A percentile compares a stretch with the other conserved stretches of the same genome.
phyloP scores from a whole-genome alignment of 2,797 vertebrate species.

The Bradypodion ventrale region DNA sequence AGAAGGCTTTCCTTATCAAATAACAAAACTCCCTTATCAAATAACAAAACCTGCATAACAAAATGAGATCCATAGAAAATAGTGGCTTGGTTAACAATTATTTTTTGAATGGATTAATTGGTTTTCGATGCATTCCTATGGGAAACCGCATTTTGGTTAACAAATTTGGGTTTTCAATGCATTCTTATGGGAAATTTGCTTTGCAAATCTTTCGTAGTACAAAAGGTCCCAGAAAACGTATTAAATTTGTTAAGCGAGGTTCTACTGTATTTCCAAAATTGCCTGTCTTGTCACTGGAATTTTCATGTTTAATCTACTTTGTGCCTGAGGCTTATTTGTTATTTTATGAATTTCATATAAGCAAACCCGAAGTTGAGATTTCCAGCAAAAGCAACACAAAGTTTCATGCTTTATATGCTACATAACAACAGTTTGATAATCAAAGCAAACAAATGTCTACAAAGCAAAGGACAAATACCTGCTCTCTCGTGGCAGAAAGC shows the following conservation, averaged over 20 bases:
- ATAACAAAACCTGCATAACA: too few relatives aligned
- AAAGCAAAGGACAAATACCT: neutral
- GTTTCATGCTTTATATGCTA: neutral
- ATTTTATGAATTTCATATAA: neutral
- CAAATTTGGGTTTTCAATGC: too few relatives aligned
- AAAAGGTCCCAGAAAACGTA: too few relatives aligned
- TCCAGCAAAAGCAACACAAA: neutral
- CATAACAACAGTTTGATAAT: neutral
- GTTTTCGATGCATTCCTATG: too few relatives aligned
- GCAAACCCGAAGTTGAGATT: constrained; percentile 2
- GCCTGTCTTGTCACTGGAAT: neutral
- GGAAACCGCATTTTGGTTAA: too few relatives aligned
- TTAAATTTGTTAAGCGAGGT: too few relatives aligned
- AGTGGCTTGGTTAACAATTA: too few relatives aligned
- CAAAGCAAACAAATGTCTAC: constrained; percentile 18
- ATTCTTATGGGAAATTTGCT: too few relatives aligned
- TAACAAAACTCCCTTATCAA: too few relatives aligned
- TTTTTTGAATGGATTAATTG: too few relatives aligned
- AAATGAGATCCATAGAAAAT: too few relatives aligned
- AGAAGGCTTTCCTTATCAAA: constrained; percentile 31
- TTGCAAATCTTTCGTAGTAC: too few relatives aligned
- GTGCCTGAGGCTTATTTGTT: neutral
- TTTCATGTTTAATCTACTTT: rapidly evolving
- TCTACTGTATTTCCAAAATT: neutral
- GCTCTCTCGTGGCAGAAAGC: constrained; percentile 27